Percentiles rank a stretch among this genome's conserved stretches.
These are phyloP conservation scores for Penelope pileata DNA, from an alignment of 2,113 vertebrate species.

Conservation along the genomic window DNA sequence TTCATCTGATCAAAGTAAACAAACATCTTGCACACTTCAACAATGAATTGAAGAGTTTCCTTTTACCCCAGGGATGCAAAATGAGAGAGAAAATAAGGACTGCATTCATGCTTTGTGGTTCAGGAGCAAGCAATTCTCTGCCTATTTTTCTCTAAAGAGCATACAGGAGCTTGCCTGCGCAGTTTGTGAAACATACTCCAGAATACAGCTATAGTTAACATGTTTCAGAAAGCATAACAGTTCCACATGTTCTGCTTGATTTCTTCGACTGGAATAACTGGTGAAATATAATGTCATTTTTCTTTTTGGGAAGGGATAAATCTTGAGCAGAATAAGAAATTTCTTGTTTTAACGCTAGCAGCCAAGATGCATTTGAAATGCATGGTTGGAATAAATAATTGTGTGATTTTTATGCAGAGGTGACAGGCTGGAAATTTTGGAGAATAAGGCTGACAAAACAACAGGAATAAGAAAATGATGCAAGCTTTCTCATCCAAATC, in stretches of 20 bases:
- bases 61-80: constrained; percentile 26
- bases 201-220: neutral
- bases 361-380: neutral
- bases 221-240: neutral
- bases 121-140: neutral
- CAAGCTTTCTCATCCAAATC: neutral
- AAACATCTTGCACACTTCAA: constrained; percentile 22
- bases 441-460: neutral
- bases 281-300: neutral
- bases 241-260: neutral
- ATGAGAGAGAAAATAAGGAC: neutral
- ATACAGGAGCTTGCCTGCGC: neutral
- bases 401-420: neutral
- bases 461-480: neutral
- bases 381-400: neutral
- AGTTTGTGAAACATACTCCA: neutral
- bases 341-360: neutral
- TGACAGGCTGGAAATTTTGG: neutral
- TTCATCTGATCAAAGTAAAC: constrained; percentile 17
- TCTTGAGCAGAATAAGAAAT: neutral
- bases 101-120: neutral
- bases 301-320: neutral
- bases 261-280: neutral
- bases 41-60: neutral
- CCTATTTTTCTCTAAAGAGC: neutral